Base-by-base conservation (phyloP, 2,113 vertebrate species). In the Clinocottus analis region DNA sequence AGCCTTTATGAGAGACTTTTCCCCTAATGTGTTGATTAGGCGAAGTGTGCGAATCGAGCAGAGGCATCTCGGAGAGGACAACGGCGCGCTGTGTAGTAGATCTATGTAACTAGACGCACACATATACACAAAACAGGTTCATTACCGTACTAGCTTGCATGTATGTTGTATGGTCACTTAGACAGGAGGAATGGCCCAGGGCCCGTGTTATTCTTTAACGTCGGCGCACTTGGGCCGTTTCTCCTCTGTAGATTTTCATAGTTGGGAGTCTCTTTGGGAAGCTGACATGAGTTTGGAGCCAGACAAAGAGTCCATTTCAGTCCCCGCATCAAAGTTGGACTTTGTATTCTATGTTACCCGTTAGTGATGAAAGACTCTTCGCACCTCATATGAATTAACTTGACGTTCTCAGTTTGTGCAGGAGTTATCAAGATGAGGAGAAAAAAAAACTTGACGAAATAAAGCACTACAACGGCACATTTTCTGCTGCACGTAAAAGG, bases 81-180 rank as follows among this genome's bases (percentile, higher is more conserved):
- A 80, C 84, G 83, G 79, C 64, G 71, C 82, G 86, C 84, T 76
- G 85, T 87, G 90, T 93, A 90, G 90, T 93, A 93, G 92, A 93
- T 92, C 72, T 92, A 89, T 94, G 92, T 91, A 90, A 87, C 85
- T 88, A 89, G 86, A 90, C 81, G 80, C 83, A 87, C 88, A 85
- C 88, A 77, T 59, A 77, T 55, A 89, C 65, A 90, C 85, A 90
- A 85, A 64, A 68, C 90, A 89, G 83, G 86, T 85, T 93, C 91
- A 93, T 89, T 93, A 78, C 86, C 78, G 88, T 94, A 93, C 88
- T 93, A 93, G 91, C 92, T 94, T 95, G 93, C 94, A 94, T 95
- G 94, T 93, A 92, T 93, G 90, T 94, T 90, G 92, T 94, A 91
- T 91, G 93, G 93, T 94, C 92, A 91, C 90, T 89, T 93, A 93